Evolutionary conservation across 2,888 invertebrate genomes (phyloP).

Genomic region (Caradrina kadenii): DNA sequence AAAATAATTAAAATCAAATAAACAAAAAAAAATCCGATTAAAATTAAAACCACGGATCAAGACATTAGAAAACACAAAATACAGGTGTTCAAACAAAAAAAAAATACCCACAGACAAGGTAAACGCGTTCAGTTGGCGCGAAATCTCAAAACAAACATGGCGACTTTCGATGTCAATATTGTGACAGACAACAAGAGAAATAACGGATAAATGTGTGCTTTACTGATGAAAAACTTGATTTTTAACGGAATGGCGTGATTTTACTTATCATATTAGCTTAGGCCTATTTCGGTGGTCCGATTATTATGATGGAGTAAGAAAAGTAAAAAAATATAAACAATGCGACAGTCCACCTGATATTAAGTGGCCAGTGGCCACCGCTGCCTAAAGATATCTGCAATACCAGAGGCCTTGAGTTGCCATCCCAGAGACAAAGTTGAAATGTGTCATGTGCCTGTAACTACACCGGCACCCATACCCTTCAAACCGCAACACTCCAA

Average conservation of each 20-base stretch:
- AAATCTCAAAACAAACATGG: constrained; percentile 63
- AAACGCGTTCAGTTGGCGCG: constrained; percentile 63
- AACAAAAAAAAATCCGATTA: neutral
- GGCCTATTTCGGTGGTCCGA: constrained; percentile 47
- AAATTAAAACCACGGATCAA: constrained; percentile 28
- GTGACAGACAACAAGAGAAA: constrained; percentile 30
- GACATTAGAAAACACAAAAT: constrained; percentile 23
- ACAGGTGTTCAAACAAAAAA: constrained; percentile 52
- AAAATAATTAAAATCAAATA: neutral
- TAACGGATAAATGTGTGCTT: constrained; percentile 51
- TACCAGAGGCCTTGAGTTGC: no score
- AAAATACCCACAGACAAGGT: constrained; percentile 51
- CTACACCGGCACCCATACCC: no score
- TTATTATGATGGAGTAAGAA: constrained; percentile 3
- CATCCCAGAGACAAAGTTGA: no score
- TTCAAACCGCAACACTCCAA: no score
- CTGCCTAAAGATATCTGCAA: no score
- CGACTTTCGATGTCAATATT: constrained; percentile 64
- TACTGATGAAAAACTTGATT: constrained; percentile 41
- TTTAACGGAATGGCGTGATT: constrained; percentile 52
- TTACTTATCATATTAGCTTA: constrained; percentile 18
- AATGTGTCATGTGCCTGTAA: no score
- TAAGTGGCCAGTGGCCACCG: no score
- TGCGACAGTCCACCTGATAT: no score
- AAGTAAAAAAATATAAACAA: neutral